Conservation (phyloP, 2,797 vertebrate genomes). For the Chromis chromis region DNA sequence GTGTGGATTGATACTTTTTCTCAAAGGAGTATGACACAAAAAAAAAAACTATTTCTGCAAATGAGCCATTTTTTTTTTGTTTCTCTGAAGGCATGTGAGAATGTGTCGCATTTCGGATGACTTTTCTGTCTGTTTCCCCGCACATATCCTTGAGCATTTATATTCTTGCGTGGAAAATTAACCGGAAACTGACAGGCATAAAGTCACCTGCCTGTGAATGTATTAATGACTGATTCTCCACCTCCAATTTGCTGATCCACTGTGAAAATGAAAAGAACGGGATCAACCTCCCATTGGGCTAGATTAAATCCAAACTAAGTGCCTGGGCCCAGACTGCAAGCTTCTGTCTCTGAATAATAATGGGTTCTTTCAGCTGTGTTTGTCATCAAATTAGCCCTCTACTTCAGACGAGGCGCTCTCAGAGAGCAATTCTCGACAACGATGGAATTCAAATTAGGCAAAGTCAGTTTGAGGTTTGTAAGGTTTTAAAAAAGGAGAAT, state of each 20-base stretch:
- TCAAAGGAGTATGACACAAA: constrained; percentile 55
- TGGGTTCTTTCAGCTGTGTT: constrained; percentile 75
- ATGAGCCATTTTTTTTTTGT: constrained; percentile 17
- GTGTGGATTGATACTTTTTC: constrained; percentile 69
- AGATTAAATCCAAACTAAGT: constrained; percentile 73
- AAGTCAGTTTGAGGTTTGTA: constrained; percentile 51
- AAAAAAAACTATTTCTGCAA: constrained; percentile 46
- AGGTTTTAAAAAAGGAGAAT: constrained; percentile 48
- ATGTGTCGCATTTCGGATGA: constrained; percentile 9
- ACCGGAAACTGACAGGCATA: constrained; percentile 4
- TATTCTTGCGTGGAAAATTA: neutral
- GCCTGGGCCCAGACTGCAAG: constrained; percentile 57
- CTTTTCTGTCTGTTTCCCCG: neutral
- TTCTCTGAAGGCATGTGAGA: constrained; percentile 29
- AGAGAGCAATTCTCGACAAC: constrained; percentile 63
- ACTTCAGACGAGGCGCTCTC: constrained; percentile 67
- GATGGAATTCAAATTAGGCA: constrained; percentile 69
- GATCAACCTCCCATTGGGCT: constrained; percentile 68
- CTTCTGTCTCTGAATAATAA: constrained; percentile 73
- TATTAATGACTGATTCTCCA: constrained; percentile 47
- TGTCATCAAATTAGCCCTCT: constrained; percentile 79
- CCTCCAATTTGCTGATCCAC: constrained; percentile 52
- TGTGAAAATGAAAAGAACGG: constrained; percentile 61
- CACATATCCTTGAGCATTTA: neutral
- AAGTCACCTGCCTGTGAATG: constrained; percentile 38